Base-by-base conservation (phyloP, 2,797 vertebrate species). In the Chelonia mydas region DNA sequence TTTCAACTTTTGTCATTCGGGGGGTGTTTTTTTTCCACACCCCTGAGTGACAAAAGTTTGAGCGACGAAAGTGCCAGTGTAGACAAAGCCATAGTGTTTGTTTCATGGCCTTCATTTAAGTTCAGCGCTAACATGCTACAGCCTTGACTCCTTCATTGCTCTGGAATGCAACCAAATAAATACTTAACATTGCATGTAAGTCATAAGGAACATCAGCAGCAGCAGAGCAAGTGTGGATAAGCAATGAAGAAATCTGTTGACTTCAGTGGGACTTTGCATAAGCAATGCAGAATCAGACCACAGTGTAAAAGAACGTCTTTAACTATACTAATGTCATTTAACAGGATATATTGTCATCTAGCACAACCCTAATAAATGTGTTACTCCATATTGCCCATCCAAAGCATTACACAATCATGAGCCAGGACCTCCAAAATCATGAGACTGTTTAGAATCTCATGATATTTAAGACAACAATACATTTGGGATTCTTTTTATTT, bases 141-240 rank as follows among this genome's bases (percentile, higher is more conserved):
- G 89, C 90, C 90, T 89, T 88, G 95, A 90, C 76, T 45, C 80
- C 0, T 0, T 83, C 85, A 95, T 16, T 96, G 72, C 83, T 87
- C 90, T 89, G 87, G 89, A 90, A 94, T 50, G 47, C 7, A 68
- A 53, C 90, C 87, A 96, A 92, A 91, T 93, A 94, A 95, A 95
- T 81, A 92, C 54, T 96, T 97, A 90, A 91, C 89, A 94, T 83
- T 95, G 87, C 82, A 85, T 94, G 94, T 96, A 93, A 83, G 84
- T 61, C 92, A 84, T 89, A 81, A 95, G 83, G 68, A 83, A 57
- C 21, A 91, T 93, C 94, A 86, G 95, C 96, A 97, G 88, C 76
- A 79, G 79, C 90, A 95, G 25, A 0, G 0, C n/a, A 72, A 5
- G 11, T 72, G 65, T 23, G n/a, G 33, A 94, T 94, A 79, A 92